Evolutionary conservation across 2,888 invertebrate genomes (phyloP), one percentile per base, ranked within the genome.

Genomic region (Drosophila mimica): DNA sequence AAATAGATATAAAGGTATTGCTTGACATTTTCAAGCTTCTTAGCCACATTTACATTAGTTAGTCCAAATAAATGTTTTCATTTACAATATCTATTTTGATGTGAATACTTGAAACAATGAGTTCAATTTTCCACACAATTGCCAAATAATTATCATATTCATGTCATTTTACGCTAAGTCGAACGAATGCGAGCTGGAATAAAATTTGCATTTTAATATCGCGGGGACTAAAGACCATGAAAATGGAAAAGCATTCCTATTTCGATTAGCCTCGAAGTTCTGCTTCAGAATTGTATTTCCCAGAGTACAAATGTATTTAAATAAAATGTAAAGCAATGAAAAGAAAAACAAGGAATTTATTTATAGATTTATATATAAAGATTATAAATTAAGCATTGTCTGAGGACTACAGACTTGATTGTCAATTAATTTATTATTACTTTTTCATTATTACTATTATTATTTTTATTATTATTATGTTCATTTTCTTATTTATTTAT

Each of bases 101-200:
- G 46, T 46, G 15, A 46, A 15, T 66, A 74, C 80, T 83, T 74
- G 36, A 81, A 64, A 83, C 75, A 73, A 71, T 79, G 70, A 80
- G 79, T 73, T 60, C 59, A 81, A 81, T 83, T 81, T 83, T 76
- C 78, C 73, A 76, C 71, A 70, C 79, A 75, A 75, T 83, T 85
- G 75, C 36, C 68, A 70, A 76, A 51, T 70, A 72, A 84, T 84
- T 82, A 81, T 69, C 77, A 76, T 76, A 84, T 70, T 84, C 82
- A 81, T 61, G 70, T 61, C 62, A 36, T 56, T 54, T 63, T 46
- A 48, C 25, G 46, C 25, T 46, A 25, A 30, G 33, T n/a, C 8
- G 48, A 57, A 58, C 70, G 51, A 48, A 82, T 82, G 82, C 77
- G 70, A 73, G 74, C 65, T 58, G 43, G 13, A 60, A 49, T 43